Evolutionary conservation across 1,140 invertebrate genomes (phyloP), one percentile per base, ranked within the genome.

Genomic region (Cylas formicarius): DNA sequence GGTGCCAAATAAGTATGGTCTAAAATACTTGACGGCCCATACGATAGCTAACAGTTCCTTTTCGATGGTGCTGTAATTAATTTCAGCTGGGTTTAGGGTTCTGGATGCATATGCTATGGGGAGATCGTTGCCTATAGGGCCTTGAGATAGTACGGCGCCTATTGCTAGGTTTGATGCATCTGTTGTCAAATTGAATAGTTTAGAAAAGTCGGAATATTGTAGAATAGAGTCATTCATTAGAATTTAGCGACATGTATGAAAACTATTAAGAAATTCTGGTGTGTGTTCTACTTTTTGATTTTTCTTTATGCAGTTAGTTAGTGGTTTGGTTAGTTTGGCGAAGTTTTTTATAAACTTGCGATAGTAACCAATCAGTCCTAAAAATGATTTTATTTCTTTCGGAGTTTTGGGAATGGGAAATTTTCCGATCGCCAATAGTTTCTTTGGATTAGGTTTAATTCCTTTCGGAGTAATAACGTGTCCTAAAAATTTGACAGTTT

Each of bases 121-220:
- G 31, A 24, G 20, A 21, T 58, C 46, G 41, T 52, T 56, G 21
- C 46, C 18, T 2, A 55, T 54, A 28, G 50, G 37, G 14, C 33
- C 14, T 31, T 52, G 34, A 23, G 24, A 36, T 16, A 4, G 7
- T 17, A 58, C 57, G 1, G 60, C 56, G 3, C 60, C 62, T 4
- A 63, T 36, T 3, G 59, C 57, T 20, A 42, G 42, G 33, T 61
- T 49, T n/a, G 38, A 51, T 0, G 62, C 66, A 28, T 68, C 64
- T 9, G 61, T 61, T 5, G 55, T 57, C 14, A 64, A 35, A 10
- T 50, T 51, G 29, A 63, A 66, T 43, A 14, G 24, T 53, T 59
- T 56, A 1, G 22, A 10, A 46, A 63, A 63, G 36, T 67, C 56
- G 0, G 60, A 62, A 29, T 64, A 63, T 53, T 56, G 44, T 13